Base-by-base conservation (phyloP, 2,888 invertebrate genomes). In the Agrotis clavis region DNA sequence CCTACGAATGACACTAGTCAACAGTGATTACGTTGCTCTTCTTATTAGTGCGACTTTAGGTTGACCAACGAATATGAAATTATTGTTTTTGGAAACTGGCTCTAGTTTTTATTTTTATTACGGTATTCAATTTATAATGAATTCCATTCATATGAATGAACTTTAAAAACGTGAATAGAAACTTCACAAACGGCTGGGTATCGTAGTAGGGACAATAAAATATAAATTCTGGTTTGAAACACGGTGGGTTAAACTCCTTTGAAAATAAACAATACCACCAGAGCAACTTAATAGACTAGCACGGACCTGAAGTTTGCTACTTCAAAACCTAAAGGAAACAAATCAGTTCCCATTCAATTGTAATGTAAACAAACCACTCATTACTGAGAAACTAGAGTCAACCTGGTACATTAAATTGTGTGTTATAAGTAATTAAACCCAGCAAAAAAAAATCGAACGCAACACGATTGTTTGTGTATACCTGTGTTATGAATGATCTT, bases 401-500 rank as follows among this genome's bases (percentile, higher is more conserved):
- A 56, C 30, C n/a, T 35, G 14, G 57, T 35, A 35, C 35, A 57
- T 57, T 57, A 35, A n/a, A 57, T 35, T 13, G n/a, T 57, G 35
- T 57, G n/a, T 57, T 57, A 13, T 35, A 57, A 35, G 35, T 35
- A 35, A 35, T 35, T 6, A 57, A 57, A 57, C n/a, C n/a, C 18
- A n/a, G 6, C 13, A n/a, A 57, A 35, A 56, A 57, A 35, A 30
- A n/a, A n/a, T n/a, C n/a, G n/a, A 13, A 35, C n/a, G 56, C 56
- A 56, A 56, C 30, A 56, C 56, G n/a, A n/a, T 2, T 57, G 30
- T 35, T 30, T 19, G 41, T 41, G 41, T 53, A 35, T 56, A 30
- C 30, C 30, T 35, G 14, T n/a, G 35, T 67, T 68, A 72, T 74
- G 50, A 61, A 71, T 81, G 64, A 68, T 62, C 50, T 68, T 60